Evolutionary conservation across 2,888 invertebrate species (phyloP).

Genomic region (Drosophila diplacantha): DNA sequence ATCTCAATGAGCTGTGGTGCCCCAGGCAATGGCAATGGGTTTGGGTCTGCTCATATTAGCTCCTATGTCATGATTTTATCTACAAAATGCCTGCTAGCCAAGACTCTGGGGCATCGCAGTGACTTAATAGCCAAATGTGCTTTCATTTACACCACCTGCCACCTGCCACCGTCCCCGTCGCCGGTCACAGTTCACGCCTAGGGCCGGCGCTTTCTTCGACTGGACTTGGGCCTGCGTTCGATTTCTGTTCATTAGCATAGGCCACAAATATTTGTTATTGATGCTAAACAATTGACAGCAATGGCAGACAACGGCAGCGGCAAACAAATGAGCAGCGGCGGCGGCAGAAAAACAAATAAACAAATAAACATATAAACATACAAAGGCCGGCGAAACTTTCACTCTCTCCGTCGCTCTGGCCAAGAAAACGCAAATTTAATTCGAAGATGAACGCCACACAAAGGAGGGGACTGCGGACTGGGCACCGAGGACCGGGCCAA

Average conservation of each 20-base stretch:
- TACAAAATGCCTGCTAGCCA: neutral
- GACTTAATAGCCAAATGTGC: no score
- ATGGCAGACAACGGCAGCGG: constrained; percentile 14
- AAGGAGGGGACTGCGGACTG: neutral
- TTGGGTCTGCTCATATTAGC: no score
- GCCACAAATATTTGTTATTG: constrained; percentile 62
- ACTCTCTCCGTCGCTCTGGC: constrained; percentile 41
- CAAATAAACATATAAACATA: constrained; percentile 39
- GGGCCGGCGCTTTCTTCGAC: constrained; percentile 32
- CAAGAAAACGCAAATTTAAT: constrained; percentile 47
- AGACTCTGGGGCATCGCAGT: no score
- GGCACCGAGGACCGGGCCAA: neutral
- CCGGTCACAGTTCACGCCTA: constrained; percentile 3
- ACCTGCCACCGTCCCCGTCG: neutral
- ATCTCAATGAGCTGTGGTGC: constrained; percentile 20
- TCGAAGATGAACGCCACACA: constrained; percentile 32
- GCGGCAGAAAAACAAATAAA: constrained; percentile 30
- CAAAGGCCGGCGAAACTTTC: constrained; percentile 54
- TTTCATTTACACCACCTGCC: neutral
- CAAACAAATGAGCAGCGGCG: constrained; percentile 41
- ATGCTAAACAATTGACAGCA: constrained; percentile 60
- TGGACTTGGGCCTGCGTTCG: constrained; percentile 25
- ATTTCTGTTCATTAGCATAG: constrained; percentile 63
- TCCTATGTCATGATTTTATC: neutral
- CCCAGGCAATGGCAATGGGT: neutral